Percentiles rank a stretch among this genome's conserved stretches.
Conservation (phyloP, 2,797 vertebrate species). For the Rallus crepitans region DNA sequence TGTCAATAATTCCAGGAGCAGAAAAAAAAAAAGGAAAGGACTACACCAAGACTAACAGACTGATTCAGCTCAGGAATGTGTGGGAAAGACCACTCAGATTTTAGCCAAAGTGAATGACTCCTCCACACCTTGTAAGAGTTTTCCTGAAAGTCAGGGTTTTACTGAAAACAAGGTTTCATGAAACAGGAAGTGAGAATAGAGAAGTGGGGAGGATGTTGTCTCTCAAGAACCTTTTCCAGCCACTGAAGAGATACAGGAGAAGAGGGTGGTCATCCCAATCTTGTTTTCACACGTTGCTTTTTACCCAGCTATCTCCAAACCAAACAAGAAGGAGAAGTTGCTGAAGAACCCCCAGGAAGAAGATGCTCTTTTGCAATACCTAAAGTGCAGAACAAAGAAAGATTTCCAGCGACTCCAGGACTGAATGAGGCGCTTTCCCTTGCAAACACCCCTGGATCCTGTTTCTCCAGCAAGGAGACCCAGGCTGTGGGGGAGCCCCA, state of each 20-base stretch:
- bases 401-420: background rate
- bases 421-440: background rate
- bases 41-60: background rate
- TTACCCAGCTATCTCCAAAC: background rate
- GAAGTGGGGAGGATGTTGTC: background rate
- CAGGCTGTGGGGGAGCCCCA: background rate
- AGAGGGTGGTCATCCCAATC: background rate
- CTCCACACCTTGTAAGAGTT: background rate
- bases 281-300: background rate
- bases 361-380: background rate
- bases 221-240: background rate
- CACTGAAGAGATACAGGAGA: background rate
- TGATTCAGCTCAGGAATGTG: background rate
- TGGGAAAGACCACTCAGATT: background rate
- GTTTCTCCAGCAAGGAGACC: background rate
- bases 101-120: background rate
- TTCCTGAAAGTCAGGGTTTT: constrained; percentile 35
- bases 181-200: background rate
- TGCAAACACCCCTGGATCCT: rapidly evolving
- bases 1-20: background rate
- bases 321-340: background rate
- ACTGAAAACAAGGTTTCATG: background rate
- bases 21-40: background rate
- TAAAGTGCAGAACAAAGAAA: background rate
- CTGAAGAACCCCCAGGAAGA: background rate